Percentiles rank a stretch among this genome's conserved stretches.
phyloP scores from a whole-genome alignment of 2,113 vertebrate genomes.

The Phoxinus phoxinus region DNA sequence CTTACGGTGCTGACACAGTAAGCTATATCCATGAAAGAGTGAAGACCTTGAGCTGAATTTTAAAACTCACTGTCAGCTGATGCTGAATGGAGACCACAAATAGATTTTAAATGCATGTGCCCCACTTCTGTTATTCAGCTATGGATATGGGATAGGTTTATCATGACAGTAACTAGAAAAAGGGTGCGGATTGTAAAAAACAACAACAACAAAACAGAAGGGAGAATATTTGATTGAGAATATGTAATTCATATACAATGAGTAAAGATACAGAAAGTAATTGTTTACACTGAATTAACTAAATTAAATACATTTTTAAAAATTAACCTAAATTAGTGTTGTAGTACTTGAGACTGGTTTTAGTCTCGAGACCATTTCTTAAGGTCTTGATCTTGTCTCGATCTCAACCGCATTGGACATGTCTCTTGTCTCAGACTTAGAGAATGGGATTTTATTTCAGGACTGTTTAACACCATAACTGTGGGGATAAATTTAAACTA shows the following conservation, averaged over 20 bases:
- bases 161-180: too few relatives aligned
- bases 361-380: background rate
- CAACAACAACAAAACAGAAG: background rate
- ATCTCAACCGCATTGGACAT: too few relatives aligned
- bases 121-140: background rate
- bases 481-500: too few relatives aligned
- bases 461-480: too few relatives aligned
- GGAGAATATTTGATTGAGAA: background rate
- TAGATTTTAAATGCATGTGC: background rate
- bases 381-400: too few relatives aligned
- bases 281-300: background rate
- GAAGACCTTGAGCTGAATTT: background rate
- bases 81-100: slow-evolving; percentile 25
- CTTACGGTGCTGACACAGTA: background rate
- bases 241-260: background rate
- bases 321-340: background rate
- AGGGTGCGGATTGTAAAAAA: too few relatives aligned
- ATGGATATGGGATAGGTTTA: background rate
- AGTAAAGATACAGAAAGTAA: background rate
- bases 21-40: background rate
- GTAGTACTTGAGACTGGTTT: too few relatives aligned
- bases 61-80: background rate
- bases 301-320: background rate
- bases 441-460: too few relatives aligned
- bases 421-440: too few relatives aligned